Base-by-base conservation (phyloP, 2,888 invertebrate genomes). In the Spodoptera exigua region DNA sequence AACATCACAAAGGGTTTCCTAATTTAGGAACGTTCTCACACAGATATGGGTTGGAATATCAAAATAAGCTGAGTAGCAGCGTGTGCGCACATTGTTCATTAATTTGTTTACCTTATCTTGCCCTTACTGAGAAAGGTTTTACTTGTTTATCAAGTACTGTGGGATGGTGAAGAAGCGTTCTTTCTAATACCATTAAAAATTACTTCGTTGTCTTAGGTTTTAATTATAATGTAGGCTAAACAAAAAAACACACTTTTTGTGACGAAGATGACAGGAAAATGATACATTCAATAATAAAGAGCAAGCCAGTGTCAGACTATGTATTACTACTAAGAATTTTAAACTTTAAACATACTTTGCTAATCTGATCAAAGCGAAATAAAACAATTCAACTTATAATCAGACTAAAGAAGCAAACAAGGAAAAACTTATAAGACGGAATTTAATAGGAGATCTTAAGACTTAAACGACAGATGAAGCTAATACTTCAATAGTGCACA, bases 61-160 rank as follows among this genome's bases (percentile, higher is more conserved):
- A 76, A 76, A 76, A 76, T 64, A 76, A 76, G 74, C 77, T 63
- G 18, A 46, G 16, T 44, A 17, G 36, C 61, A 46, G 35, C 70
- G 76, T 56, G 58, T 70, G 76, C 71, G 73, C 48, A 54, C 76
- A 76, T 49, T 44, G 59, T 13, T 61, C 27, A 40, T 51, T 61
- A 51, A 63, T 59, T 58, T 76, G 71, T 76, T 76, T 76, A 74
- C 53, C 16, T 61, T 74, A 71, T 74, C 53, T 60, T 45, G 61
- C 66, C 63, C 74, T 61, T 69, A 66, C 74, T 74, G 61, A 55
- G 61, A 69, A 71, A 76, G 64, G 64, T 70, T 70, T 55, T 63
- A 69, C 71, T 76, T 76, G 69, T 76, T 74, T 76, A 71, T 51
- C 40, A 45, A 61, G 17, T 63, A 35, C 39, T 39, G 39, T 55